Evolutionary conservation across 2,888 invertebrate genomes (phyloP).

Genomic region (Tipula helvola): DNA sequence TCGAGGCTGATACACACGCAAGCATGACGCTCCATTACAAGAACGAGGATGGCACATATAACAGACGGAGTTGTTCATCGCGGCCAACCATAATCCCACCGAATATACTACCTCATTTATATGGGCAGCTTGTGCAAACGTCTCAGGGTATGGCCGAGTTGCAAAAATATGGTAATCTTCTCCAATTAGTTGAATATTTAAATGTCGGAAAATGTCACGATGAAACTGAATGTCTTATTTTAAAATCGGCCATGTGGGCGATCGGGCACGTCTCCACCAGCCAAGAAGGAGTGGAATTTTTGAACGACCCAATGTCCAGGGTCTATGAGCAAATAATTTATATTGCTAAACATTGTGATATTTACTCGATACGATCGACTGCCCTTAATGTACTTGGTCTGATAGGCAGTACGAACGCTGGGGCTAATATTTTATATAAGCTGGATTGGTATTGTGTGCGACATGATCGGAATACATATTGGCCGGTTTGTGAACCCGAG

Average conservation of each 20-base stretch:
- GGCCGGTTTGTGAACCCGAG: slow-evolving; percentile 61
- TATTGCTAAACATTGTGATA: slow-evolving; percentile 65
- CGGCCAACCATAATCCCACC: slow-evolving; percentile 39
- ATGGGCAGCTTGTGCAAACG: slow-evolving; percentile 70
- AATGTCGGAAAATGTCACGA: slow-evolving; percentile 43
- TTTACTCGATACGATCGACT: slow-evolving; percentile 81
- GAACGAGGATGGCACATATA: slow-evolving; percentile 64
- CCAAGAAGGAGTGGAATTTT: slow-evolving; percentile 57
- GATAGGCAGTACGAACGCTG: slow-evolving; percentile 69
- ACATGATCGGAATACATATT: slow-evolving; percentile 62
- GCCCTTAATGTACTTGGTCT: slow-evolving; percentile 81
- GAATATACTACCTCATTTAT: slow-evolving; percentile 57
- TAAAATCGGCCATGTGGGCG: slow-evolving; percentile 87
- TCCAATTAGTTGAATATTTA: slow-evolving; percentile 26
- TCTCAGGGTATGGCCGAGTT: slow-evolving; percentile 35
- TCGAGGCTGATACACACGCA: slow-evolving; percentile 82
- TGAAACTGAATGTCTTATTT: slow-evolving; percentile 56
- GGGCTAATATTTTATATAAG: slow-evolving; percentile 65
- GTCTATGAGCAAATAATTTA: slow-evolving; percentile 39
- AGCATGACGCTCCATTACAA: slow-evolving; percentile 73
- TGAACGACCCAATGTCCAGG: slow-evolving; percentile 39
- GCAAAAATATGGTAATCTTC: slow-evolving; percentile 28
- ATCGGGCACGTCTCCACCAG: slow-evolving; percentile 72
- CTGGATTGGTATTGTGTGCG: slow-evolving; percentile 61
- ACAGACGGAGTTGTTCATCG: slow-evolving; percentile 51